Percentiles rank a stretch among this genome's conserved stretches.
Conservation (phyloP, 1,140 invertebrate species). For the Amphibalanus amphitrite region DNA sequence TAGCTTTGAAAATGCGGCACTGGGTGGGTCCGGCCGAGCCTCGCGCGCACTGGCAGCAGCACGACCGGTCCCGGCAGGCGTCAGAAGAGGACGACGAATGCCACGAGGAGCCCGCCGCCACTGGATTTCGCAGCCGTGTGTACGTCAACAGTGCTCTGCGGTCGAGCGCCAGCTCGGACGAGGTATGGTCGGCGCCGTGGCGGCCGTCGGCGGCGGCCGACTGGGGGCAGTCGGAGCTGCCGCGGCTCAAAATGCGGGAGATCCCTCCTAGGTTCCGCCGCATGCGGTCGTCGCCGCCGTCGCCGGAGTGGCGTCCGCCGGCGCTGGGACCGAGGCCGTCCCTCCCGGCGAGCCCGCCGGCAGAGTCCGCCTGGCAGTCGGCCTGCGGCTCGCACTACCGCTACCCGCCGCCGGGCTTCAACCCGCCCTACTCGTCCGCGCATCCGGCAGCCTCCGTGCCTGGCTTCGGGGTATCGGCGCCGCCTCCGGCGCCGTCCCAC, state of each 20-base stretch:
- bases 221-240: neutral
- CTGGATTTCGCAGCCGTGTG: neutral
- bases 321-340: neutral
- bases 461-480: neutral
- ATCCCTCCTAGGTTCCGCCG: neutral
- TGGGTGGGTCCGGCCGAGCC: neutral
- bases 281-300: neutral
- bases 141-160: neutral
- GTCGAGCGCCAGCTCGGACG: neutral
- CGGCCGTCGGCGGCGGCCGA: neutral
- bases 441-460: no score
- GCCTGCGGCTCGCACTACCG: neutral
- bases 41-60: neutral
- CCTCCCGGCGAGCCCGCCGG: neutral
- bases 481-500: no score
- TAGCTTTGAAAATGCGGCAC: neutral
- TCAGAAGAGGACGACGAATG: neutral
- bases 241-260: neutral
- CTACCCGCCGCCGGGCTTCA: neutral
- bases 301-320: neutral
- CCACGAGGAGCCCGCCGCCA: neutral
- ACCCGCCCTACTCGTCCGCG: no score
- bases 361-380: neutral
- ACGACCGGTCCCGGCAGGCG: neutral
- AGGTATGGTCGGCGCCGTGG: neutral